A percentile compares a stretch with the other conserved stretches of the same genome.
These are phyloP conservation scores for Ypsolopha sequella DNA, from an alignment of 2,888 invertebrate species.

Conservation along the genomic window DNA sequence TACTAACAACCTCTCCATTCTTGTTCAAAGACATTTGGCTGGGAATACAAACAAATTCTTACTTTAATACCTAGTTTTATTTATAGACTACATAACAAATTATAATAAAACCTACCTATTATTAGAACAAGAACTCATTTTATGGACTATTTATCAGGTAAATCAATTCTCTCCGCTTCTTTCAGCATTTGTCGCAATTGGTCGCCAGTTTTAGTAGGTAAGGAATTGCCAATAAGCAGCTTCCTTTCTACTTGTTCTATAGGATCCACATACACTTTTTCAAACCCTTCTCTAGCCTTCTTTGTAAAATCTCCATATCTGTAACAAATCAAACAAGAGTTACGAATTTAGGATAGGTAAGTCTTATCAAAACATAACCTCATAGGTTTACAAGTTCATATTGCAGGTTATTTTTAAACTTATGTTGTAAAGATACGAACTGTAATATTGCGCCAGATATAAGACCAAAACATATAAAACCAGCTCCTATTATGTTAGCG, in stretches of 20 bases:
- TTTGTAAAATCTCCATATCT: slow-evolving; percentile 31
- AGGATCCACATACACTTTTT: slow-evolving; percentile 46
- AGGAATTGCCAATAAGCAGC: slow-evolving; percentile 41
- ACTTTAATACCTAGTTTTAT: not conserved
- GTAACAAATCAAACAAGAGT: slow-evolving; percentile 16
- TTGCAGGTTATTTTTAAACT: not conserved
- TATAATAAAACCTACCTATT: slow-evolving; percentile 26
- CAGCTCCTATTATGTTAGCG: slow-evolving; percentile 65
- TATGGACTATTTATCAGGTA: slow-evolving; percentile 32
- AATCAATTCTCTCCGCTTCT: slow-evolving; percentile 32
- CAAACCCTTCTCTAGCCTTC: slow-evolving; percentile 33
- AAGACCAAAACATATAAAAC: slow-evolving; percentile 48
- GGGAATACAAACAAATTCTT: slow-evolving; percentile 34
- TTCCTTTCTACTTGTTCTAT: slow-evolving; percentile 52
- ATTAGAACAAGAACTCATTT: slow-evolving; percentile 25
- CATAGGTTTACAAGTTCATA: slow-evolving; percentile 9
- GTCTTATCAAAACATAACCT: slow-evolving; percentile 19
- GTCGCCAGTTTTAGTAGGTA: slow-evolving; percentile 30
- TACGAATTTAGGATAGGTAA: too few relatives aligned
- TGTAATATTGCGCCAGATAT: slow-evolving; percentile 53
- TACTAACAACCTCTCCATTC: slow-evolving; percentile 31
- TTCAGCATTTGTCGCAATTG: slow-evolving; percentile 27
- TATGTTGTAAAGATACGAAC: slow-evolving; percentile 37
- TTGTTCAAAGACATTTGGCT: slow-evolving; percentile 14
- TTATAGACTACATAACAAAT: not conserved